Evolutionary conservation across 2,797 vertebrate species (phyloP).

Genomic region (Adrianichthys oophorus): DNA sequence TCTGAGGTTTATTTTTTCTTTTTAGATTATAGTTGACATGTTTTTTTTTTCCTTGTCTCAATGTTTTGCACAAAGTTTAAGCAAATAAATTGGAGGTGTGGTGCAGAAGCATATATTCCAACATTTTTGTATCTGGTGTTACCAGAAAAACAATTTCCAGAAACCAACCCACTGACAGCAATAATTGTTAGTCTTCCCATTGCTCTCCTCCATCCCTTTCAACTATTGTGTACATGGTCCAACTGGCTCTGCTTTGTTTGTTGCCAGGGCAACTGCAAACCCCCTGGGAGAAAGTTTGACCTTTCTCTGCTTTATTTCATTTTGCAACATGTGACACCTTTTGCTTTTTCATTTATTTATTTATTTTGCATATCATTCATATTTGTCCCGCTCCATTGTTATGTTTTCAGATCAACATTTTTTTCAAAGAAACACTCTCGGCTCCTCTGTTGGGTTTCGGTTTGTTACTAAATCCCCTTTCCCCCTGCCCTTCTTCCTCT

Average conservation of each 20-base stretch:
- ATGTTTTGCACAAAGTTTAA: slow-evolving; percentile 10
- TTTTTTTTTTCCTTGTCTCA: slow-evolving; percentile 10
- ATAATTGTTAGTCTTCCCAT: slow-evolving; percentile 35
- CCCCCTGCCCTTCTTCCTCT: slow-evolving; percentile 10
- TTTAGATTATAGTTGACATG: slow-evolving; percentile 21
- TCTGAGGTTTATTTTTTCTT: slow-evolving; percentile 1
- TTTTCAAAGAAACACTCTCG: slow-evolving; percentile 24
- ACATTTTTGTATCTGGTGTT: slow-evolving; percentile 14
- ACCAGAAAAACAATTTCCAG: slow-evolving; percentile 22
- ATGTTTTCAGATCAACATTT: not conserved
- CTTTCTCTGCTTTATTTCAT: slow-evolving; percentile 58
- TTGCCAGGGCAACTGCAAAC: slow-evolving; percentile 76
- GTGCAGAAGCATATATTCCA: slow-evolving; percentile 16
- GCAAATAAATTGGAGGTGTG: slow-evolving; percentile 7
- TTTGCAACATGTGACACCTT: slow-evolving; percentile 20
- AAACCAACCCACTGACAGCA: slow-evolving; percentile 32
- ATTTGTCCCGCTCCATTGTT: slow-evolving; percentile 18
- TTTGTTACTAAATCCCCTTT: not conserved
- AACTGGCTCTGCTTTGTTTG: slow-evolving; percentile 72
- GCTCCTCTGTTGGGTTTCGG: slow-evolving; percentile 24
- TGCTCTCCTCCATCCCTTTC: slow-evolving; percentile 49
- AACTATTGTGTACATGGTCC: slow-evolving; percentile 45
- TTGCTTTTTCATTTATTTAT: slow-evolving; percentile 6
- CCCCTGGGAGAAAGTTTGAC: slow-evolving; percentile 70
- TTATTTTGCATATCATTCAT: slow-evolving; percentile 20